Evolutionary conservation across 1,140 invertebrate genomes (phyloP).

Genomic region (Tenebrio molitor): DNA sequence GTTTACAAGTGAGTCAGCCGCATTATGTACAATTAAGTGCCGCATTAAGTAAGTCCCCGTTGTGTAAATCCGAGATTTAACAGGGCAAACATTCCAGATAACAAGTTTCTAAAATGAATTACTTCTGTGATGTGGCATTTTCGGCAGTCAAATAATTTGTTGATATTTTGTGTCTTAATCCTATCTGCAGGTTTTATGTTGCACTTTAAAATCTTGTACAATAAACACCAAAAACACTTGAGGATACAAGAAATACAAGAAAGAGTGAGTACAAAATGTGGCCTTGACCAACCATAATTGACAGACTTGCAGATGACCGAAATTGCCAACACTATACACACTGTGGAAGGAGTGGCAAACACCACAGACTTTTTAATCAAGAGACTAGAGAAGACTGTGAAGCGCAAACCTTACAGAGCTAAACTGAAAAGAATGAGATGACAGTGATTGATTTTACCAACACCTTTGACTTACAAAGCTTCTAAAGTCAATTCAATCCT

Average conservation of each 20-base stretch:
- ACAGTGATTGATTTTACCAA: neutral
- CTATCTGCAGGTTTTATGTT: slow-evolving; percentile 58
- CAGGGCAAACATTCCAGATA: too few relatives aligned
- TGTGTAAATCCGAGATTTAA: too few relatives aligned
- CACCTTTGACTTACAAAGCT: neutral
- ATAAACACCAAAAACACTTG: slow-evolving; percentile 58
- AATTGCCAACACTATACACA: slow-evolving; percentile 67
- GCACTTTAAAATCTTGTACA: slow-evolving; percentile 58
- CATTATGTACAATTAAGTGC: neutral
- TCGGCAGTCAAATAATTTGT: slow-evolving; percentile 58
- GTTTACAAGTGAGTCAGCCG: neutral
- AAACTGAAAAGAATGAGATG: neutral
- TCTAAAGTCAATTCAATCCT: slow-evolving; percentile 13
- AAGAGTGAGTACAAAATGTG: slow-evolving; percentile 65
- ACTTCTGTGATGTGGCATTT: slow-evolving; percentile 38
- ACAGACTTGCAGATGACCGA: slow-evolving; percentile 67
- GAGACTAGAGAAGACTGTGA: slow-evolving; percentile 50
- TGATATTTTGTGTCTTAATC: slow-evolving; percentile 57
- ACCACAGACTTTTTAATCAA: slow-evolving; percentile 56
- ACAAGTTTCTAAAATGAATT: slow-evolving; percentile 29
- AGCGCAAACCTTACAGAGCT: neutral
- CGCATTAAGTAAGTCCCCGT: neutral
- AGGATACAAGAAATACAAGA: slow-evolving; percentile 62
- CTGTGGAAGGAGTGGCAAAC: slow-evolving; percentile 68
- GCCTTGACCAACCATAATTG: slow-evolving; percentile 30